Evolutionary conservation across 2,888 invertebrate species (phyloP).

Genomic region (Dasysyrphus albostriatus): DNA sequence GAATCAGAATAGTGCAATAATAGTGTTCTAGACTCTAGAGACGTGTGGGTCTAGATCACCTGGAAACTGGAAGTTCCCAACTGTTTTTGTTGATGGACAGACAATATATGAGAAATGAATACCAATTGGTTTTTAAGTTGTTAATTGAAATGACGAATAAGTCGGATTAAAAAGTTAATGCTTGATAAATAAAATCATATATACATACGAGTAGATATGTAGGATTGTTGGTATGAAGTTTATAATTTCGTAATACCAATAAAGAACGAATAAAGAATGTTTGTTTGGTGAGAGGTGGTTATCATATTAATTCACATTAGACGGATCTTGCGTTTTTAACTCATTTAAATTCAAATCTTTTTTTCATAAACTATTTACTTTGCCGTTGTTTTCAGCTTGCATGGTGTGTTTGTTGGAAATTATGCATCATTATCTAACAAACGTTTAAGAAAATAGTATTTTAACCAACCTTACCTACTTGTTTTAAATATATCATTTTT

Average conservation of each 20-base stretch:
- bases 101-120: slow-evolving; percentile 25
- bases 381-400: not conserved
- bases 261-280: slow-evolving; percentile 19
- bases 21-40: slow-evolving; percentile 1
- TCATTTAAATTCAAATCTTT: slow-evolving; percentile 38
- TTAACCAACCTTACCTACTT: not conserved
- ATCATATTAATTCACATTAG: slow-evolving; percentile 40
- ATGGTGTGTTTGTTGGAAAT: not conserved
- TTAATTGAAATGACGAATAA: not conserved
- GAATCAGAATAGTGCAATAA: slow-evolving; percentile 11
- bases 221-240: too few species aligned
- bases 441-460: not conserved
- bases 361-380: not conserved
- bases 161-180: not conserved
- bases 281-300: slow-evolving; percentile 3
- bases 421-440: not conserved
- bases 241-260: not conserved
- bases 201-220: too few species aligned
- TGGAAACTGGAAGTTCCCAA: slow-evolving; percentile 58
- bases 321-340: slow-evolving; percentile 41
- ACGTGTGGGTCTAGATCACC: slow-evolving; percentile 27
- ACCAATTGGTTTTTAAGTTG: not conserved
- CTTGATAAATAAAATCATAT: not conserved
- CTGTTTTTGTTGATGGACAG: not conserved
- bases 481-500: not conserved